Evolutionary conservation across 2,797 vertebrate genomes (phyloP).

Genomic region (Premnoplex brunnescens): DNA sequence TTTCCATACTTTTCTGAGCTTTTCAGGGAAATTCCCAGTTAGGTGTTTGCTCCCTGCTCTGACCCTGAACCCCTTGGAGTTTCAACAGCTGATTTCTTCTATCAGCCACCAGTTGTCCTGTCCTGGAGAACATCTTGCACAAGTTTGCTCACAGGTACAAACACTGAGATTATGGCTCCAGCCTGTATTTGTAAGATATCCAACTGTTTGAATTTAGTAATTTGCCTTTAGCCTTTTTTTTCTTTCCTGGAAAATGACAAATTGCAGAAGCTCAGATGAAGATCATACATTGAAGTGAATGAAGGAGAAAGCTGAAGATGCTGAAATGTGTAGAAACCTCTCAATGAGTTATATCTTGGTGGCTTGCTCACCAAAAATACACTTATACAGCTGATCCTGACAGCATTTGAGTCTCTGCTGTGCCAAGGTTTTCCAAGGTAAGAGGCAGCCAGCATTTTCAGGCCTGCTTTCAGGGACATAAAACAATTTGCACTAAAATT

Average conservation of each 20-base stretch:
- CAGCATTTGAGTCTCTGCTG: accelerated
- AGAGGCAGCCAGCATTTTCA: neutral
- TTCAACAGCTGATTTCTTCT: neutral
- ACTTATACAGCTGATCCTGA: neutral
- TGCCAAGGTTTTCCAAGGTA: neutral
- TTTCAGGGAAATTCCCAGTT: neutral
- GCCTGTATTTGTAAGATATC: neutral
- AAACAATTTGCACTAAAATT: neutral
- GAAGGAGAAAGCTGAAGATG: neutral
- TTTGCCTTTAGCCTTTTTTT: neutral
- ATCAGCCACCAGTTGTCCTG: accelerated
- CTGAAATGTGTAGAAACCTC: neutral
- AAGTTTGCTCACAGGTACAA: neutral
- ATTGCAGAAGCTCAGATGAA: neutral
- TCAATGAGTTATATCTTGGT: accelerated
- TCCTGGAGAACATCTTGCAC: neutral
- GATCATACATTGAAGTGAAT: accelerated
- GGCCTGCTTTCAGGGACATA: neutral
- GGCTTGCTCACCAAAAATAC: neutral
- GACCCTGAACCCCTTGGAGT: neutral
- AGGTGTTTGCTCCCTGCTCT: neutral
- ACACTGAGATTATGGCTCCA: neutral
- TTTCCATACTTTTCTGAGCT: neutral
- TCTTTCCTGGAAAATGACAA: neutral
- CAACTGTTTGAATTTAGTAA: neutral